phyloP scores from a whole-genome alignment of 1,140 invertebrate genomes.

The Andricus grossulariae region DNA sequence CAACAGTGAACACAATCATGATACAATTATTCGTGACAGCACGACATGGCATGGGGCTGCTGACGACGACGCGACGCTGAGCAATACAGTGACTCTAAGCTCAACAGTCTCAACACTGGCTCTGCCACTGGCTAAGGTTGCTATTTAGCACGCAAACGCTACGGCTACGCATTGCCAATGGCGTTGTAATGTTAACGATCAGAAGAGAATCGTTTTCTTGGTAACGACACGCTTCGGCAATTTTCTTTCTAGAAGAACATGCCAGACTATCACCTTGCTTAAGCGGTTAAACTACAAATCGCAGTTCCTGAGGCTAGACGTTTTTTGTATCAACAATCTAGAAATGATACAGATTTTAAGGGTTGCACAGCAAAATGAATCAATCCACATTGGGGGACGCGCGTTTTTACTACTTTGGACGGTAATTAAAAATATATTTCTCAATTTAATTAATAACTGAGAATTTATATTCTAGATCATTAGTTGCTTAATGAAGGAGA shows the following conservation, averaged over 20 bases:
- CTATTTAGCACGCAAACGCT: conserved; percentile 54
- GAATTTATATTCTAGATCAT: no score
- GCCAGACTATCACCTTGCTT: not conserved
- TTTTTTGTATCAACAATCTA: no score
- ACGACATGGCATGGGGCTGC: conserved; percentile 42
- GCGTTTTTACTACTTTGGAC: no score
- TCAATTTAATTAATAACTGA: no score
- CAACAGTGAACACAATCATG: conserved; percentile 53
- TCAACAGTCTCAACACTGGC: conserved; percentile 44
- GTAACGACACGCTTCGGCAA: conserved; percentile 19
- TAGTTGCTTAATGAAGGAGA: no score
- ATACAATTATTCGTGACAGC: conserved; percentile 57
- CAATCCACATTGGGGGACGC: no score
- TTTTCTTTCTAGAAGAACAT: conserved; percentile 2
- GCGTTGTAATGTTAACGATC: conserved; percentile 14
- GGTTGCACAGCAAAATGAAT: no score
- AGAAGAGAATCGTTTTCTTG: not conserved
- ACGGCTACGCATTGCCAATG: not conserved
- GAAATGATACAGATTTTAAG: no score
- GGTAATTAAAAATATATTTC: no score
- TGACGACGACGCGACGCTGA: conserved; percentile 42
- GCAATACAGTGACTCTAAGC: conserved; percentile 38
- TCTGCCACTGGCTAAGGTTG: conserved; percentile 50
- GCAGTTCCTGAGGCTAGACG: not conserved
- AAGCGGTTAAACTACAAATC: not conserved